These are phyloP conservation scores for Monodelphis domestica DNA, from an alignment of 2,797 vertebrate genomes.

Conservation along the genomic window DNA sequence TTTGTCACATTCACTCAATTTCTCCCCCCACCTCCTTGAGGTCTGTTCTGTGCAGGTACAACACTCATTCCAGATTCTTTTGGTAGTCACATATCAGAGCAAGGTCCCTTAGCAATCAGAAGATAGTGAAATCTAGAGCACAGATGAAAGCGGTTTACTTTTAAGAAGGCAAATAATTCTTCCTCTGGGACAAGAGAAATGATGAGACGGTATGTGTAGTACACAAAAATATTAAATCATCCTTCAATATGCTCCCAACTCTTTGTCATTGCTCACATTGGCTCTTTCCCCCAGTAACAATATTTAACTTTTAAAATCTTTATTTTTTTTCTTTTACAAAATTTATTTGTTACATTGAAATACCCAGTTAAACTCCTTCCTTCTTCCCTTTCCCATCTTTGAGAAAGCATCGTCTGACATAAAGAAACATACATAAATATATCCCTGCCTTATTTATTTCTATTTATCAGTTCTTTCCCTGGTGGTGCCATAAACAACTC, in stretches of 20 bases:
- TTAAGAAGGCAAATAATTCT: background rate
- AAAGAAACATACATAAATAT: too few species aligned
- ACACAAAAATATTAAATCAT: background rate
- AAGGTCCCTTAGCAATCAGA: background rate
- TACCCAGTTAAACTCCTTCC: too few species aligned
- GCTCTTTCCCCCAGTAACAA: background rate
- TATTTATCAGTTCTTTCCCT: too few species aligned
- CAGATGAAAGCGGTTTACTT: background rate
- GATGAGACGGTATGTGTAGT: background rate
- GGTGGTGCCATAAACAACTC: too few species aligned
- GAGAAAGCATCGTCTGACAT: too few species aligned
- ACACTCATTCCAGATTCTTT: background rate
- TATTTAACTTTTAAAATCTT: background rate
- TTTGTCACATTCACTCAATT: background rate
- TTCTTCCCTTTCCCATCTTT: too few species aligned
- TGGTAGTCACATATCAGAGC: background rate
- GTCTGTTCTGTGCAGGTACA: background rate
- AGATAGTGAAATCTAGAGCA: background rate
- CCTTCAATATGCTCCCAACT: background rate
- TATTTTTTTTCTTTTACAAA: too few species aligned
- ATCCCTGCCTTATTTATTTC: too few species aligned
- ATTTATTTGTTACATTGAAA: too few species aligned
- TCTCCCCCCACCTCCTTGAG: background rate
- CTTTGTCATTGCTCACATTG: background rate
- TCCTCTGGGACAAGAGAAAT: background rate